These are phyloP conservation scores for Saxidomus purpurata DNA, from an alignment of 1,140 invertebrate genomes.

Conservation along the genomic window DNA sequence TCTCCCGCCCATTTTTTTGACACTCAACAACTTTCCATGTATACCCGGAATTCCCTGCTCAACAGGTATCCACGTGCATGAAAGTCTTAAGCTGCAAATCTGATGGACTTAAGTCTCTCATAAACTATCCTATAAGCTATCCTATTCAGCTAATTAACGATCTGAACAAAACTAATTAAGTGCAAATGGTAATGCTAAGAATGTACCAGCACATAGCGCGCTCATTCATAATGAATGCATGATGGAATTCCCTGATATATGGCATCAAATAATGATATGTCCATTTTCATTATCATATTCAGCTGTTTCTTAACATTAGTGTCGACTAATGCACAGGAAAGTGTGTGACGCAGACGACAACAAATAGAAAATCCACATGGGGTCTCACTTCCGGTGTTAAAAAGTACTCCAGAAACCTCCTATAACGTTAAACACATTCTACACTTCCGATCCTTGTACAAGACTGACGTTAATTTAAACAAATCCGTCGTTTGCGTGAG, in stretches of 20 bases:
- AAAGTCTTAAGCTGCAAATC: neutral
- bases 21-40: neutral
- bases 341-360: neutral
- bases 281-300: neutral
- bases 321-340: neutral
- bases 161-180: neutral
- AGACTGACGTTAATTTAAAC: conserved; percentile 2
- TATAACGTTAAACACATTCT: no score
- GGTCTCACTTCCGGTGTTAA: neutral
- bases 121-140: neutral
- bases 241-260: neutral
- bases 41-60: neutral
- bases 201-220: neutral
- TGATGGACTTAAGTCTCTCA: neutral
- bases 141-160: neutral
- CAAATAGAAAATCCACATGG: neutral
- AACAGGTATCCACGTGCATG: neutral
- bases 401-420: neutral
- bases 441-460: neutral
- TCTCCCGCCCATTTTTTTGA: conserved; percentile 31
- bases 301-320: neutral
- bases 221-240: neutral
- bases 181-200: neutral
- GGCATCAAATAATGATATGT: neutral
- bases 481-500: neutral